phyloP scores from a whole-genome alignment of 2,797 vertebrate species.

The Enteromius unitaeniatus region DNA sequence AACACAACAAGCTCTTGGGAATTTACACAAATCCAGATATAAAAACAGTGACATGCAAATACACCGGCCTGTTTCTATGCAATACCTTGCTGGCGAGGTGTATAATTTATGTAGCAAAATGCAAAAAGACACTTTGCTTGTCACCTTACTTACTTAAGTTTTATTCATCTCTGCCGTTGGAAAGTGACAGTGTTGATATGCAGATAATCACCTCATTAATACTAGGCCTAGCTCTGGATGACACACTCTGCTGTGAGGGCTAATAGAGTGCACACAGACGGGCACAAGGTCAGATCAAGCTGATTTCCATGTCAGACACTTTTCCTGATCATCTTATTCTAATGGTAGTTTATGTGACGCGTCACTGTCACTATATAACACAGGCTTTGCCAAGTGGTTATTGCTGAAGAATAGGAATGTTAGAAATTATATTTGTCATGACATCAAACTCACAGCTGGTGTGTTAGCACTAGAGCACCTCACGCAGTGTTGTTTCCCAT shows the following conservation, averaged over 20 bases:
- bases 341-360: neutral
- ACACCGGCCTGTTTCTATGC: neutral
- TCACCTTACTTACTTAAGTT: neutral
- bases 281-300: conserved; percentile 18
- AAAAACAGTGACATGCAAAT: conserved; percentile 2
- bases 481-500: neutral
- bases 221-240: conserved; percentile 6
- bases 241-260: neutral
- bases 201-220: conserved; percentile 26
- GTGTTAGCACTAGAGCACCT: neutral
- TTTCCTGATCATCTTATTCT: conserved; percentile 3
- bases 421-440: neutral
- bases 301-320: conserved; percentile 23
- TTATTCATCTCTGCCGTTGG: conserved; percentile 14
- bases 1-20: neutral
- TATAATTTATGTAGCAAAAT: conserved; percentile 2
- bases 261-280: conserved; percentile 34
- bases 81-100: neutral
- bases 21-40: neutral
- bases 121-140: neutral
- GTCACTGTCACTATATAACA: neutral
- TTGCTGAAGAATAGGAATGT: neutral
- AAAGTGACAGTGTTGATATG: conserved; percentile 2
- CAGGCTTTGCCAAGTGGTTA: neutral
- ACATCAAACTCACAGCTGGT: conserved; percentile 12